Conservation (phyloP, 92 coral and sea anemone genomes). For the Phenganax subtilis region DNA sequence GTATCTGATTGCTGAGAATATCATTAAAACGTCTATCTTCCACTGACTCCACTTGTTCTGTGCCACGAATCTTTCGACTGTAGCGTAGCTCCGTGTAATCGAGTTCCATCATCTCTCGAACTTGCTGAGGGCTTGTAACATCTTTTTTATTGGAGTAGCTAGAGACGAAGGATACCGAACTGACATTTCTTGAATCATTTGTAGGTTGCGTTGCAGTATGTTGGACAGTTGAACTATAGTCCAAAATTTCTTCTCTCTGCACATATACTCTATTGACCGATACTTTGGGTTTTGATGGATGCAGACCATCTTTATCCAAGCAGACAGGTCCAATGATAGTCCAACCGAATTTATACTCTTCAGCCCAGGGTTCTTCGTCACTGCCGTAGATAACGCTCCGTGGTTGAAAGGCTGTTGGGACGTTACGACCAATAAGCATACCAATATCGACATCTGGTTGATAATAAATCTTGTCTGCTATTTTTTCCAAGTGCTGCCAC, state of each 20-base stretch:
- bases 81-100: constrained; percentile 55
- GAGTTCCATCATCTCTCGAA: constrained; percentile 64
- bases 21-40: constrained; percentile 54
- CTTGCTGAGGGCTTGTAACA: constrained; percentile 43
- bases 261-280: constrained; percentile 1
- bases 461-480: neutral
- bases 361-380: constrained; percentile 69
- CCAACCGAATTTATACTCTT: constrained; percentile 64
- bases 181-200: neutral
- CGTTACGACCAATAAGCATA: constrained; percentile 18
- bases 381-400: constrained; percentile 51
- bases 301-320: constrained; percentile 8
- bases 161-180: neutral
- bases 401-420: constrained; percentile 43
- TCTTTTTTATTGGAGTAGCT: constrained; percentile 4
- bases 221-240: neutral
- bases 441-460: constrained; percentile 25
- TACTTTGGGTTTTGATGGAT: constrained; percentile 6
- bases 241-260: no score
- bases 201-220: constrained; percentile 48
- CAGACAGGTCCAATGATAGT: constrained; percentile 64
- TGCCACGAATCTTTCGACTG: constrained; percentile 51
- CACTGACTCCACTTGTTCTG: constrained; percentile 56
- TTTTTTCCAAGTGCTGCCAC: neutral
- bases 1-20: constrained; percentile 38